Evolutionary conservation across 1,140 invertebrate genomes (phyloP), one percentile per base, ranked within the genome.

Genomic region (Calephelis virginiensis): DNA sequence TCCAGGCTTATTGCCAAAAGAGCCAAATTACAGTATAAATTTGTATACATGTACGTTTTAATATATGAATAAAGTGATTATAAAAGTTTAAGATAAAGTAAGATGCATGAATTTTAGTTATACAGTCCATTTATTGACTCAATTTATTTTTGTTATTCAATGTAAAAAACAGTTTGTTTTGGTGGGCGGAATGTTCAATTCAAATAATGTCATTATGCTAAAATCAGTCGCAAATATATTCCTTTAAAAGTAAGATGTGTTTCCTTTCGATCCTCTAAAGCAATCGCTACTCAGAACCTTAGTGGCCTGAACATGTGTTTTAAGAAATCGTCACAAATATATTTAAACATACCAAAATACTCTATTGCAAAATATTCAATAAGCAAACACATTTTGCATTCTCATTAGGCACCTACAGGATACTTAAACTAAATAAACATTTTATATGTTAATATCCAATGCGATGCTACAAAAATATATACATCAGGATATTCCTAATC

Each of bases 1-100:
- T 67, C 43, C 28, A 63, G 63, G n/a, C 11, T 67, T 7, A n/a
- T 45, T 68, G 17, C 67, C 62, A 59, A 68, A 59, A 1, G 49
- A 50, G 4, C 5, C 13, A 0, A 50, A 50, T 17, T 8, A 50
- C 6, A 13, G 40, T 43, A 17, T 17, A 17, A 17, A 17, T 17
- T 17, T 17, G 17, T 17, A 17, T 17, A 17, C 17, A 17, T 17
- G 17, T 17, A 17, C 17, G 17, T 17, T 17, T 17, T 17, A 17
- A 17, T 17, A 17, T 17, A 17, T 17, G 17, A 17, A 17, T 17
- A 17, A 17, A 17, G 17, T 17, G 17, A 17, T 17, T 17, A 17
- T 17, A 17, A 17, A 17, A 17, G 17, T 17, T 17, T 17, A 17
- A 17, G 17, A 17, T 17, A 6, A 6, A 28, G 14, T 10, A 17